Percentiles rank a stretch among this genome's conserved stretches.
Evolutionary conservation across 2,113 vertebrate genomes (phyloP).

Genomic region (Cryptomyrus ogoouensis): DNA sequence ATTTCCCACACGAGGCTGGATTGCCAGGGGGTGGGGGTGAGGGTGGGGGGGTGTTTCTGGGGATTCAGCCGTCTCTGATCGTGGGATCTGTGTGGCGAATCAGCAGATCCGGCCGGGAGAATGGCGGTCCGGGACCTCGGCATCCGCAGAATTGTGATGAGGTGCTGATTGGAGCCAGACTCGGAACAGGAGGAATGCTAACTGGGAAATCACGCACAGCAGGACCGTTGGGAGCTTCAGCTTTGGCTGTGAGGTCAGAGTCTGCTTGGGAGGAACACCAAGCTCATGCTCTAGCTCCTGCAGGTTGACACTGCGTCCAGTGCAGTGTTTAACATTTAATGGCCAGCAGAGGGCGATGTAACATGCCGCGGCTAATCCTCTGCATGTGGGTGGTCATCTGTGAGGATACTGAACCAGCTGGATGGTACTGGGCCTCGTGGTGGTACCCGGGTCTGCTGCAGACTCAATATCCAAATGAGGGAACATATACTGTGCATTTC

Average conservation of each 20-base stretch:
- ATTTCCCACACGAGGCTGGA: conserved; percentile 58
- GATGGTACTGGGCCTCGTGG: neutral
- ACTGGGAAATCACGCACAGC: neutral
- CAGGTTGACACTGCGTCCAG: neutral
- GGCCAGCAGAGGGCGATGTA: neutral
- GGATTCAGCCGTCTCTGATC: conserved; percentile 66
- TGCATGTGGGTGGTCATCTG: neutral
- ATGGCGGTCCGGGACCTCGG: conserved; percentile 44
- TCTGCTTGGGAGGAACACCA: neutral
- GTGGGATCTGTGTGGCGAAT: conserved; percentile 60
- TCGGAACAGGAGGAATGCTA: neutral
- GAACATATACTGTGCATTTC: neutral
- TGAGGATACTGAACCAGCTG: neutral
- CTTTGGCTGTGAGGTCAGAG: neutral
- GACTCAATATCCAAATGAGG: neutral
- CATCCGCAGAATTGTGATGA: conserved; percentile 51
- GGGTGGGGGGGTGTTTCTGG: conserved; percentile 35
- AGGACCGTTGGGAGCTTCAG: neutral
- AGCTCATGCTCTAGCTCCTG: neutral
- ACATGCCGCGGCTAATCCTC: neutral
- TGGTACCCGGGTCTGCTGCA: neutral
- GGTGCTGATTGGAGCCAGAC: neutral
- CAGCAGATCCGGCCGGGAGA: conserved; percentile 58
- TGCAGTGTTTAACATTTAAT: neutral
- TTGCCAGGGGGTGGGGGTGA: conserved; percentile 37